Evolutionary conservation across 2,888 invertebrate genomes (phyloP), one percentile per base, ranked within the genome.

Genomic region (Trichopoda pennipes): DNA sequence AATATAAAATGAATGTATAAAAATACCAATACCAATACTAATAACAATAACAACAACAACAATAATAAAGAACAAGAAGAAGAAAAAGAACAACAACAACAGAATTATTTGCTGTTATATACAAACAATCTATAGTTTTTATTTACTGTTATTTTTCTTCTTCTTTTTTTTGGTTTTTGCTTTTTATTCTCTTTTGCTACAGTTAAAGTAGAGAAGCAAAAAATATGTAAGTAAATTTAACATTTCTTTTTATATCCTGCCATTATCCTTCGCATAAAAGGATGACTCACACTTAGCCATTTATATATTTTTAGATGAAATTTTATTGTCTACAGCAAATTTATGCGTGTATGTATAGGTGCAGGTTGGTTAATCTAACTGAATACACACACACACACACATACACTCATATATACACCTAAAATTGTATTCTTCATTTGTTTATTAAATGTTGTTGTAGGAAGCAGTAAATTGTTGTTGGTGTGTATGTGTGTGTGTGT

Each of bases 241-340:
- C 51, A 73, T 68, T 73, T 76, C 32, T 70, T 80, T 64, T 78
- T 56, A 78, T 73, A 73, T 60, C 72, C 60, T 56, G n/a, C 28
- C 73, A 63, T 81, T 74, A 68, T 73, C 68, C 56, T 61, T 55
- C 21, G 17, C 56, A 51, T 70, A 63, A 35, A 9, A 42, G 28
- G 23, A 47, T 73, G 23, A 38, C 51, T 21, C 23, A 61, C 6
- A 23, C 28, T 16, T 42, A 61, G 8, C 17, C 56, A 42, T 23
- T 2, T 56, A 47, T 10, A 32, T 51, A 28, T 10, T 28, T 64
- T 77, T 56, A n/a, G 56, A 35, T 53, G 17, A 35, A 66, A 56
- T 68, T 53, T 56, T 72, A 44, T 68, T 64, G 72, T 76, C 76
- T 72, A 42, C 51, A 32, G 69, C 35, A 76, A 61, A 58, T 69